A percentile compares a stretch with the other conserved stretches of the same genome.
phyloP scores from a whole-genome alignment of 2,797 vertebrate species.

The Delichon dasypus region DNA sequence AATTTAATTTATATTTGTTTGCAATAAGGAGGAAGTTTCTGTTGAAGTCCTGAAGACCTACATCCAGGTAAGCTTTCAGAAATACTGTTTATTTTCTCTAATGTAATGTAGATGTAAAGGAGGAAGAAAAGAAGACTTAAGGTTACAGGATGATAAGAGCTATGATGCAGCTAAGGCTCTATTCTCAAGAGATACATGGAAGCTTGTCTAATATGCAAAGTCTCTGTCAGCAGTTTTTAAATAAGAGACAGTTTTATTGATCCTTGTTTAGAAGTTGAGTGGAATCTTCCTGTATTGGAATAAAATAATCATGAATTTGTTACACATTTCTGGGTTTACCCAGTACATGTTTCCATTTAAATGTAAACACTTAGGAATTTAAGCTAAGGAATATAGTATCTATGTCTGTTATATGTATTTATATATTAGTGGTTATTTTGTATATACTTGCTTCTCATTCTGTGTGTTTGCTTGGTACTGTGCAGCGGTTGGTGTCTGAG shows the following conservation, averaged over 20 bases:
- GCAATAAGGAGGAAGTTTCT: conserved; percentile 88
- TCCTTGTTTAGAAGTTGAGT: background rate
- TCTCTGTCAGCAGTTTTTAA: background rate
- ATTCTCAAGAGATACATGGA: background rate
- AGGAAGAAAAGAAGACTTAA: background rate
- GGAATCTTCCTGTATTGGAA: background rate
- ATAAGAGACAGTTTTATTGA: background rate
- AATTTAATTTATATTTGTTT: conserved; percentile 5
- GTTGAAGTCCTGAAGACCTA: conserved; percentile 91
- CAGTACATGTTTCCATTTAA: background rate
- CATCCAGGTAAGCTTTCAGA: conserved; percentile 80
- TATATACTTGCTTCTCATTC: background rate
- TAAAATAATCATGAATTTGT: background rate
- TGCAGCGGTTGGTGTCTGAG: conserved; percentile 83
- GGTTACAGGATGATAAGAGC: background rate
- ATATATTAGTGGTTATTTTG: background rate
- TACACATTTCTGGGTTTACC: background rate
- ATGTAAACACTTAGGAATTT: background rate
- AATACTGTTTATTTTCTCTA: background rate
- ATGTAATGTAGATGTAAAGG: background rate
- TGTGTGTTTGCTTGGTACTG: background rate
- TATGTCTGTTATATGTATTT: background rate
- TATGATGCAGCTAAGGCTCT: background rate
- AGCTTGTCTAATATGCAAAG: background rate
- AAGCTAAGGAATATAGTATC: background rate